These are phyloP conservation scores for Chalcosyrphus nemorum DNA, from an alignment of 2,888 invertebrate species.

Conservation along the genomic window DNA sequence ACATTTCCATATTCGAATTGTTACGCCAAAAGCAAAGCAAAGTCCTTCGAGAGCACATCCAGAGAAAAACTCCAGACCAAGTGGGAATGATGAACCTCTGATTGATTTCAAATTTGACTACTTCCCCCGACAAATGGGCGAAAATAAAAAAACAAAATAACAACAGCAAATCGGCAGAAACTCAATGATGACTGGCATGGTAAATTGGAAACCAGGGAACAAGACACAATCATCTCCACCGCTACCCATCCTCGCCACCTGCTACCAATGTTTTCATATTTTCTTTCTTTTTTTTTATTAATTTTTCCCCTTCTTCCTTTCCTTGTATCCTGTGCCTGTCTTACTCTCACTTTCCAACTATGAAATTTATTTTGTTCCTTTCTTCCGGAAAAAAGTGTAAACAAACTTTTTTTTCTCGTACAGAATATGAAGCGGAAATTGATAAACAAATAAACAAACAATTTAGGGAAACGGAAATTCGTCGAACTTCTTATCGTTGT, in stretches of 20 bases:
- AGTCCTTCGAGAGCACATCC: background rate
- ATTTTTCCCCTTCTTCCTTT: background rate
- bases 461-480: constrained; percentile 67
- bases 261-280: background rate
- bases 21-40: background rate
- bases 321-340: too few species aligned
- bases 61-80: constrained; percentile 26
- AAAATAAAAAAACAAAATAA: too few species aligned
- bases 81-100: constrained; percentile 42
- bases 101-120: constrained; percentile 55
- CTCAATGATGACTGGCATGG: background rate
- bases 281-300: constrained; percentile 9
- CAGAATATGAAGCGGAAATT: constrained; percentile 67
- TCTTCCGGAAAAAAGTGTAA: constrained; percentile 63
- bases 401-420: constrained; percentile 66
- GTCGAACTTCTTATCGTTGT: constrained; percentile 53
- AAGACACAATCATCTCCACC: constrained; percentile 18
- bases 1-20: background rate
- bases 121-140: background rate
- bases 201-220: constrained; percentile 26
- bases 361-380: constrained; percentile 63
- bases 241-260: background rate
- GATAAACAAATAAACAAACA: constrained; percentile 70
- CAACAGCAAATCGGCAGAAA: too few species aligned
- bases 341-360: constrained; percentile 27